Base-by-base conservation (phyloP, 2,888 invertebrate species). In the Anticlea derivata region DNA sequence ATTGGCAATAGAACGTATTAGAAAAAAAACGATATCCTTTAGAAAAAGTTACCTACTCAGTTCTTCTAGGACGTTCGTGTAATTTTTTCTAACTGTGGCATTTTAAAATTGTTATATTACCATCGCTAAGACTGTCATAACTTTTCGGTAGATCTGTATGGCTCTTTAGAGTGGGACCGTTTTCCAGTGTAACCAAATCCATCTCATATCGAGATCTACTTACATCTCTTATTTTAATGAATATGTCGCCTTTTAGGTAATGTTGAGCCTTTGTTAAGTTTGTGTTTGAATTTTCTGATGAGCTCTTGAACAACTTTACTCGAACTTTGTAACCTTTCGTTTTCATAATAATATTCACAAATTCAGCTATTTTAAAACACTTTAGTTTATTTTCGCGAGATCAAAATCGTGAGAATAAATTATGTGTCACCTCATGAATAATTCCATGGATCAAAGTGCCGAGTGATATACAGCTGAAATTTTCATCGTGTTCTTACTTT, bases 111-210 rank as follows among this genome's bases (percentile, higher is more conserved):
- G 41, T 61, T 65, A 7, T 35, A 68, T 71, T 73, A 66, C 69
- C 69, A 75, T 75, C 66, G 65, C 75, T 70, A 80, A 82, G 82
- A 83, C 82, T 81, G 82, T 77, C 66, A 60, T 48, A 44, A 49
- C 44, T 63, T 70, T 65, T 73, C 63, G 61, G 57, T 77, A 76
- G 67, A 72, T 66, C 63, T 66, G 59, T 67, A 69, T 63, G 65
- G 62, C 63, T 68, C 59, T 68, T 63, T 68, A 63, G 64, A 70
- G 64, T 70, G 70, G 65, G 53, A 66, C 63, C 55, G 59, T 67
- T 75, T 73, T 65, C 72, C 70, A 67, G 65, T 67, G 61, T 70
- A 61, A 63, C 62, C 65, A 65, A 62, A 66, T 55, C 50, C 65
- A 59, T 61, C 60, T 70, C 59, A 68, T 63, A 47, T 40, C 38